phyloP scores from a whole-genome alignment of 2,797 vertebrate genomes.

The Yasuhikotakia modesta region DNA sequence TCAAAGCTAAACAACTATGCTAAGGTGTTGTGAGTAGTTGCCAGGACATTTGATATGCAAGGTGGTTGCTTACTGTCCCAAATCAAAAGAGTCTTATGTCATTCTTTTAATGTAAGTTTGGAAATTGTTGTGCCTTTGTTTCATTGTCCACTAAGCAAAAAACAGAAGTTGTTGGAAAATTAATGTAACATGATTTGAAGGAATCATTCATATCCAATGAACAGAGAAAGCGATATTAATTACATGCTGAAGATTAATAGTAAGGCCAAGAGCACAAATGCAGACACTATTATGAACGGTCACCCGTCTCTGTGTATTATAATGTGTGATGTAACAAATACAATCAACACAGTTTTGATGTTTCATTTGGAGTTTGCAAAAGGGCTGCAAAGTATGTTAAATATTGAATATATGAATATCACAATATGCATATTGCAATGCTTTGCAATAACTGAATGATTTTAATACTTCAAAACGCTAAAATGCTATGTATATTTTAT shows the following conservation, averaged over 20 bases:
- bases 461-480: too few species aligned
- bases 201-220: neutral
- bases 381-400: too few species aligned
- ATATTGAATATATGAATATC: too few species aligned
- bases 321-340: too few species aligned
- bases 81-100: neutral
- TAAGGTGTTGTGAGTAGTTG: neutral
- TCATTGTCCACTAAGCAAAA: neutral
- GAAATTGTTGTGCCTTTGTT: neutral
- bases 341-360: slow-evolving; percentile 1
- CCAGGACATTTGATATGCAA: neutral
- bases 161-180: neutral
- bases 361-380: neutral
- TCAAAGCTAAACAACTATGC: neutral
- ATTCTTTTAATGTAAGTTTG: neutral
- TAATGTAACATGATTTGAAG: neutral
- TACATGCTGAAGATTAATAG: neutral
- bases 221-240: neutral
- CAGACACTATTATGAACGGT: too few species aligned
- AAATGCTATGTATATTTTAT: too few species aligned
- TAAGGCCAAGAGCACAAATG: neutral
- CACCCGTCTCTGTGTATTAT: too few species aligned
- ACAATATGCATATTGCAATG: too few species aligned
- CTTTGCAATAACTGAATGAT: too few species aligned
- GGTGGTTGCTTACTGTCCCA: neutral